phyloP scores from a whole-genome alignment of 2,888 invertebrate genomes.

The Parnassius glacialis region DNA sequence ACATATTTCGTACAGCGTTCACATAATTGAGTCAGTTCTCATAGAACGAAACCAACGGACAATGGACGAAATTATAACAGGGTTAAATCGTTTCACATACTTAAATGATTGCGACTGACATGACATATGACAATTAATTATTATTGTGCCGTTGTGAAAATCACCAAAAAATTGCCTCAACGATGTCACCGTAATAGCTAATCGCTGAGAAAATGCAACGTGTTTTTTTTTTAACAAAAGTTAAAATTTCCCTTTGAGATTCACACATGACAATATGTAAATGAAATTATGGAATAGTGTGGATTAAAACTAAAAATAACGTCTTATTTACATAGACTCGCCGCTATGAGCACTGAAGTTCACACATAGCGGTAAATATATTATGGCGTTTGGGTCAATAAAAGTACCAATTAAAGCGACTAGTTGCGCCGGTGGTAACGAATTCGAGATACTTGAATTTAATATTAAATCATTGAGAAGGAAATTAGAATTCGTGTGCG shows the following conservation, averaged over 20 bases:
- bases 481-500: constrained; percentile 64
- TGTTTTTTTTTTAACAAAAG: too few relatives aligned
- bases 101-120: constrained; percentile 69
- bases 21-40: constrained; percentile 78
- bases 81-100: constrained; percentile 75
- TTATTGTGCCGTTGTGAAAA: constrained; percentile 56
- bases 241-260: too few relatives aligned
- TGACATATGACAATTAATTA: constrained; percentile 75
- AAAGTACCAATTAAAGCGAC: constrained; percentile 1
- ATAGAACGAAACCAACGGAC: constrained; percentile 77
- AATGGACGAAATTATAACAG: constrained; percentile 78
- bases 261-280: too few relatives aligned
- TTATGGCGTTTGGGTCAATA: background rate
- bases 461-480: constrained; percentile 52
- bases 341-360: background rate
- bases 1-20: constrained; percentile 67
- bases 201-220: constrained; percentile 39
- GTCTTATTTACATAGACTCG: too few relatives aligned
- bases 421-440: constrained; percentile 4
- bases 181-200: constrained; percentile 36
- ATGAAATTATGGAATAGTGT: too few relatives aligned
- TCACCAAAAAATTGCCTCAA: constrained; percentile 29
- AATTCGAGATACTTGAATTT: constrained; percentile 32
- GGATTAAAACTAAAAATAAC: too few relatives aligned
- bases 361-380: background rate